Evolutionary conservation across 2,888 invertebrate species (phyloP).

Genomic region (Slavum lentiscoides): DNA sequence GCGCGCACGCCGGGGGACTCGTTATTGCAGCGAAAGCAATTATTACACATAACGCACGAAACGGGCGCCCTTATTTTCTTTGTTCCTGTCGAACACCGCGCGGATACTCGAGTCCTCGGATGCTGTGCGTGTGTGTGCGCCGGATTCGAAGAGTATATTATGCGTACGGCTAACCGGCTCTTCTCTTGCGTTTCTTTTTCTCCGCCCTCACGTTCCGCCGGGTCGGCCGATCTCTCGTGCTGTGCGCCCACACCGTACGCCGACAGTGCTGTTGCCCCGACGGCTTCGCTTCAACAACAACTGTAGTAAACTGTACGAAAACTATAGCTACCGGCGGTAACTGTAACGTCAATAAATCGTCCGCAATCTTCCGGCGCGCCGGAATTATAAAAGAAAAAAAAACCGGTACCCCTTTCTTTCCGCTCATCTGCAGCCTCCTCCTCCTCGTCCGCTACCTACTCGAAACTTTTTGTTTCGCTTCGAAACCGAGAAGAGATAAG

Average conservation of each 20-base stretch:
- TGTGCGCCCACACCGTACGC: too few species aligned
- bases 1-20: slow-evolving; percentile 46
- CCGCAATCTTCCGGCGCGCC: slow-evolving; percentile 41
- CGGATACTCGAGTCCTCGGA: slow-evolving; percentile 3
- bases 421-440: not conserved
- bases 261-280: slow-evolving; percentile 17
- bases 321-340: slow-evolving; percentile 24
- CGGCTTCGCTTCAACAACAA: slow-evolving; percentile 46
- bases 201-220: too few species aligned
- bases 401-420: slow-evolving; percentile 13
- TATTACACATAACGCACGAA: not conserved
- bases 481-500: too few species aligned
- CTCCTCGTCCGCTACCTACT: too few species aligned
- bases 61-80: not conserved
- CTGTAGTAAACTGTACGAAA: slow-evolving; percentile 27
- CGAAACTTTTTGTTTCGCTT: too few species aligned
- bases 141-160: too few species aligned
- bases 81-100: not conserved
- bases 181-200: too few species aligned
- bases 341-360: slow-evolving; percentile 49
- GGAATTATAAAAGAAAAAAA: slow-evolving; percentile 34
- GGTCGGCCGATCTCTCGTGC: too few species aligned
- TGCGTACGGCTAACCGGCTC: too few species aligned
- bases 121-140: too few species aligned
- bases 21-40: slow-evolving; percentile 36